Base-by-base conservation (phyloP, 1,140 invertebrate species). In the Drosophila melanogaster region DNA sequence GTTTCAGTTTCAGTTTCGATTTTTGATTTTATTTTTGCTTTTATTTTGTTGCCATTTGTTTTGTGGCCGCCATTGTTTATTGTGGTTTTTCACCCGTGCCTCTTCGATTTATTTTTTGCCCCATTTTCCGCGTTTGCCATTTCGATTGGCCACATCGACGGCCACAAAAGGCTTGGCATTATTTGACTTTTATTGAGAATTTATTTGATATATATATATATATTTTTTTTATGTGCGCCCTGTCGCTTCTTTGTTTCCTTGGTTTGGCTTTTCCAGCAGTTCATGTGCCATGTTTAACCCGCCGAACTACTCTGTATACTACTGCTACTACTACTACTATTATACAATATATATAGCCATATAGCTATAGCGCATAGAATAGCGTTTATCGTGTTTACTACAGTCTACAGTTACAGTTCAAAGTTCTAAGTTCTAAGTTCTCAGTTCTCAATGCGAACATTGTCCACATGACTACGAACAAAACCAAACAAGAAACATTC, bases 341-440 rank as follows among this genome's bases (percentile, higher is more conserved):
- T n/a, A n/a, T n/a, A n/a, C n/a, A n/a, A n/a, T 37, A 53, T 75
- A 74, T 64, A 65, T 67, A 65, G 66, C 60, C 54, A 67, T 49
- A 41, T 77, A 76, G 72, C 51, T 78, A 71, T 86, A 86, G 78
- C 75, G 81, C 65, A 55, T 86, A 86, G 75, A 66, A 71, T 86
- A 86, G 83, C 80, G 57, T 64, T 81, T 71, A 79, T 62, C 76
- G 69, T 78, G 38, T 79, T 69, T 64, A 50, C 61, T 75, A 54
- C 51, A 66, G 49, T 77, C 67, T 50, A 67, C 60, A 67, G 58
- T 80, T 40, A 40, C 24, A 80, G 72, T 51, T 53, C 41, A 81
- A 55, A 69, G 65, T 81, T 76, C 38, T 47, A 51, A 69, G 64
- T 58, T 70, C 61, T 61, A 37, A 71, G 69, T 59, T 75, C 64